Conservation (phyloP, 2,797 vertebrate genomes). For the Delichon dasypus region DNA sequence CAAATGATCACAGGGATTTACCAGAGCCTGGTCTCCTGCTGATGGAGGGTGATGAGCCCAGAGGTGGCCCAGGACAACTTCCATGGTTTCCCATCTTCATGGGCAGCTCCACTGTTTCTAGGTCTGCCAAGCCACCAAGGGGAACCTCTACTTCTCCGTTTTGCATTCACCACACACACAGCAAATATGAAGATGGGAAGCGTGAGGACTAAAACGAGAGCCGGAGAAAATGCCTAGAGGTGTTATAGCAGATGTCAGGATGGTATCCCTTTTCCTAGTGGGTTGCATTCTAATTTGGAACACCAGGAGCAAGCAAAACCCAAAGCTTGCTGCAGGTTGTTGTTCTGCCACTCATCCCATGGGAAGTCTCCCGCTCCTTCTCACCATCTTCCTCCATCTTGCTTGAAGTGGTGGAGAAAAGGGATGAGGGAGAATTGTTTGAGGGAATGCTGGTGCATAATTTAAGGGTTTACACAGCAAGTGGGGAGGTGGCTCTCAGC, state of each 20-base stretch:
- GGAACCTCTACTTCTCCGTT: background rate
- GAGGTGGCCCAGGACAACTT: slow-evolving; percentile 12
- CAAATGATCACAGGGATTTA: slow-evolving; percentile 48
- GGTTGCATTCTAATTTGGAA: background rate
- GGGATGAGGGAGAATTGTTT: background rate
- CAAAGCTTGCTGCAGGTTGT: background rate
- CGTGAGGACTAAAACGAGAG: background rate
- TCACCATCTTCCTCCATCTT: fast-evolving
- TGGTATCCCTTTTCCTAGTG: too few species aligned
- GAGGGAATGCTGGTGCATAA: background rate
- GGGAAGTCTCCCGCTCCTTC: background rate
- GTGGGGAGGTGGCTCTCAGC: background rate
- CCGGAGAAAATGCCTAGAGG: background rate
- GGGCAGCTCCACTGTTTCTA: background rate
- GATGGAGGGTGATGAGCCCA: slow-evolving; percentile 47
- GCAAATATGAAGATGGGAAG: background rate
- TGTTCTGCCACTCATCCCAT: fast-evolving
- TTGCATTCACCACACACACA: background rate
- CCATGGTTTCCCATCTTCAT: fast-evolving
- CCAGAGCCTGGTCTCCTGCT: background rate
- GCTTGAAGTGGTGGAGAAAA: background rate
- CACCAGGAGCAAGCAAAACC: background rate
- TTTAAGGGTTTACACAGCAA: background rate
- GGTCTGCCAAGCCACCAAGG: background rate
- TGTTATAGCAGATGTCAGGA: fast-evolving